These are phyloP conservation scores for Junonia oenone DNA, from an alignment of 2,888 invertebrate species.

Conservation along the genomic window DNA sequence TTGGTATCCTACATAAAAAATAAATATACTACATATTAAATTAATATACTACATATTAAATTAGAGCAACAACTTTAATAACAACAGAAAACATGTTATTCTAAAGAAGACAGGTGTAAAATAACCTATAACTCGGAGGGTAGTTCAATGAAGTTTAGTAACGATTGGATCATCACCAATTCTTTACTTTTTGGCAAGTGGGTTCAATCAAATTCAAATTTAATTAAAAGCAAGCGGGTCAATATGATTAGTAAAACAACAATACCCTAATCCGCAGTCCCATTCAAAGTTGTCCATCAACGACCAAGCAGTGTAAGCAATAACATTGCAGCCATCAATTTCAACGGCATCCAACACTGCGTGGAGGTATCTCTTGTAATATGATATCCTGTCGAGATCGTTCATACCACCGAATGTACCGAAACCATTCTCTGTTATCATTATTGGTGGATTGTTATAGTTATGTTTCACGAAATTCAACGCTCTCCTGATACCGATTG, in stretches of 20 bases:
- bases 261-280: slow-evolving; percentile 41
- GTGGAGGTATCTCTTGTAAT: slow-evolving; percentile 47
- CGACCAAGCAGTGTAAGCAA: slow-evolving; percentile 56
- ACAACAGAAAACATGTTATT: no score
- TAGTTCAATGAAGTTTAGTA: no score
- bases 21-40: no score
- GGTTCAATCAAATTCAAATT: no score
- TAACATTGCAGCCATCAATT: slow-evolving; percentile 48
- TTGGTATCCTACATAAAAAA: no score
- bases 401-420: slow-evolving; percentile 54
- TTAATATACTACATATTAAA: no score
- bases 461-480: slow-evolving; percentile 77
- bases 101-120: no score
- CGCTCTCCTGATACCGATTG: slow-evolving; percentile 60
- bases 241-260: neutral
- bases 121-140: no score
- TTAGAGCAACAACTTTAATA: no score
- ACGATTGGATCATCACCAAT: no score
- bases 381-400: slow-evolving; percentile 61
- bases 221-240: neutral
- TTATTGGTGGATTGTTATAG: slow-evolving; percentile 74
- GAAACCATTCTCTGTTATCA: slow-evolving; percentile 82
- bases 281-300: slow-evolving; percentile 68
- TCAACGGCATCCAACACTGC: slow-evolving; percentile 50
- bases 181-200: no score